Evolutionary conservation across 2,888 invertebrate genomes (phyloP).

Genomic region (Callimorpha dominula): DNA sequence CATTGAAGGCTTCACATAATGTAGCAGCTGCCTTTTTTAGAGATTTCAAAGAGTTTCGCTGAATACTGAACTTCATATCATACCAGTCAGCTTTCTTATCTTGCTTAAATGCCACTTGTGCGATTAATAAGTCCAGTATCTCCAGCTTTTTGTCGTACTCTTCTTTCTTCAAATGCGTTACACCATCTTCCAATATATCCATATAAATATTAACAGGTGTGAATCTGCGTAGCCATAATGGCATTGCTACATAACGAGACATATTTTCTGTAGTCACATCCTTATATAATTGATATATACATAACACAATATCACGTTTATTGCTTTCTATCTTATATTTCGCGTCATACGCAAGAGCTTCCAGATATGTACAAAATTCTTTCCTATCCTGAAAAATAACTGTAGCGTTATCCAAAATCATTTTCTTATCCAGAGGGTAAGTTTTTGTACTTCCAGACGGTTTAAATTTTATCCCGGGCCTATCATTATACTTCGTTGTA

Average conservation of each 20-base stretch:
- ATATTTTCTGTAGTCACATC: background rate
- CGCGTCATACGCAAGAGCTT: background rate
- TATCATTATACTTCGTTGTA: background rate
- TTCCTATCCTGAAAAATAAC: conserved; percentile 4
- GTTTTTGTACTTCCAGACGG: background rate
- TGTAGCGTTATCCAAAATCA: conserved; percentile 8
- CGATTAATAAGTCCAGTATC: background rate
- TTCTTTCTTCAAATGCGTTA: background rate
- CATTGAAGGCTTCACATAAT: background rate
- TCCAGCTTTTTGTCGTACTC: background rate
- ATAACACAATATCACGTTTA: background rate
- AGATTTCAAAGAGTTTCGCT: background rate
- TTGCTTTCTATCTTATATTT: background rate
- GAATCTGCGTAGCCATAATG: conserved; percentile 4
- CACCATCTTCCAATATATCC: conserved; percentile 1
- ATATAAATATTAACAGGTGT: conserved; percentile 2
- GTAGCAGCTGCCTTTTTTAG: background rate
- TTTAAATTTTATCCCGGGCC: conserved; percentile 1
- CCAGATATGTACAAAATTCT: conserved; percentile 7
- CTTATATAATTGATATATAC: background rate
- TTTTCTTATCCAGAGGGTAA: conserved; percentile 1
- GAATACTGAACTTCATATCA: background rate
- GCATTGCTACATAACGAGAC: background rate
- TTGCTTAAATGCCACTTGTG: background rate
- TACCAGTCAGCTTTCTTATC: conserved; percentile 7